A percentile compares a stretch with the other conserved stretches of the same genome.
These are phyloP conservation scores for Borostomias antarcticus DNA, from an alignment of 2,797 vertebrate genomes.

Conservation along the genomic window DNA sequence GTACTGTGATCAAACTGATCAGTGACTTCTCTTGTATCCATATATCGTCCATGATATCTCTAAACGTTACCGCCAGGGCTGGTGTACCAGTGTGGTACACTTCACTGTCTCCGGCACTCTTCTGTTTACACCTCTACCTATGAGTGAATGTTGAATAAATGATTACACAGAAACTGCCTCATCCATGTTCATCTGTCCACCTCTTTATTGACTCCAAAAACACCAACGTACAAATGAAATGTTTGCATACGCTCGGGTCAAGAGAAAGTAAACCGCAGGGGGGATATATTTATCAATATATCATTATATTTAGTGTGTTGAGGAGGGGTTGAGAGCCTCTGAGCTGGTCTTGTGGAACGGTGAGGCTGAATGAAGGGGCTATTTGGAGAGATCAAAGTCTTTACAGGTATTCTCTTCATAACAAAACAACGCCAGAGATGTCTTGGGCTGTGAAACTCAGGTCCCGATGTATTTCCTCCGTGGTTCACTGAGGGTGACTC, in stretches of 20 bases:
- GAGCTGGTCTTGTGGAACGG: no score
- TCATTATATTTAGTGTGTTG: no score
- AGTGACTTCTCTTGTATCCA: neutral
- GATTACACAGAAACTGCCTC: conserved; percentile 22
- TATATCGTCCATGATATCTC: no score
- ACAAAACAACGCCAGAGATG: conserved; percentile 5
- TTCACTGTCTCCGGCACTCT: conserved; percentile 38
- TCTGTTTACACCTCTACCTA: conserved; percentile 53
- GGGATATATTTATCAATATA: no score
- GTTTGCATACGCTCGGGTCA: conserved; percentile 27
- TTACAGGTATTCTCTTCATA: conserved; percentile 26
- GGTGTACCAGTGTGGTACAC: neutral
- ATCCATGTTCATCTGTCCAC: conserved; percentile 5
- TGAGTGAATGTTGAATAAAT: conserved; percentile 61
- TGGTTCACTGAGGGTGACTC: conserved; percentile 84
- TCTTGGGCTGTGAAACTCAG: conserved; percentile 21
- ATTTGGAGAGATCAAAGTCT: neutral
- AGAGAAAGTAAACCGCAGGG: no score
- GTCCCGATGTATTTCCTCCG: conserved; percentile 77
- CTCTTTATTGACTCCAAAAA: conserved; percentile 29
- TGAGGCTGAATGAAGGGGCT: no score
- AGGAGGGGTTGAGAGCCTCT: no score
- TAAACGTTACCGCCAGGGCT: neutral
- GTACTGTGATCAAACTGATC: neutral
- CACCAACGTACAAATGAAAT: neutral